phyloP scores from a whole-genome alignment of 1,140 invertebrate genomes.

The Charaxes varanes region DNA sequence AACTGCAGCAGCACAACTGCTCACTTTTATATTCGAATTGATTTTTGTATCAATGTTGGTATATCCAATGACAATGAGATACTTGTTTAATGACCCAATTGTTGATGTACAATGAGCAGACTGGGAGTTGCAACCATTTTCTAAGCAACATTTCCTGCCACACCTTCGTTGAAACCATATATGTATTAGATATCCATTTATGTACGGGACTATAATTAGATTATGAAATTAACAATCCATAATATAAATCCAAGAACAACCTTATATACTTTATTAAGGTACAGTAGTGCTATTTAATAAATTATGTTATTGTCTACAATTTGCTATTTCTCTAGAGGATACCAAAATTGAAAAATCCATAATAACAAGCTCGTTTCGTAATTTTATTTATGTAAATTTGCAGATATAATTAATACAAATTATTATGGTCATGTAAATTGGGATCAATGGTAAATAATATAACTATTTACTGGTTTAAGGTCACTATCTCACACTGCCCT shows the following conservation, averaged over 20 bases:
- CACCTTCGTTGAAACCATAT: constrained; percentile 23
- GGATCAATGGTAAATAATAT: constrained; percentile 68
- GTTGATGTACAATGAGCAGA: constrained; percentile 30
- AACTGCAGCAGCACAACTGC: constrained; percentile 2
- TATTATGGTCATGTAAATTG: constrained; percentile 70
- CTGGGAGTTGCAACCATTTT: constrained; percentile 20
- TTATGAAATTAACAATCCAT: constrained; percentile 13
- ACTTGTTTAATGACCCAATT: constrained; percentile 37
- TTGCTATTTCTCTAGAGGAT: constrained; percentile 1
- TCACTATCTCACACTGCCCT: constrained; percentile 47
- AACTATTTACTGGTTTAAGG: constrained; percentile 59
- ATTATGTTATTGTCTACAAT: constrained; percentile 5
- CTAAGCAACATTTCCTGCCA: constrained; percentile 39
- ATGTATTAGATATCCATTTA: constrained; percentile 10
- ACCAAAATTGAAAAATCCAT: constrained; percentile 41
- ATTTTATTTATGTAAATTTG: constrained; percentile 76
- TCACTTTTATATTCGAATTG: neutral
- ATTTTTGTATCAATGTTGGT: constrained; percentile 25
- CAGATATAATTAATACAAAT: constrained; percentile 76
- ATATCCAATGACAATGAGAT: constrained; percentile 32
- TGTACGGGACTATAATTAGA: constrained; percentile 15
- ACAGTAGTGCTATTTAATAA: neutral
- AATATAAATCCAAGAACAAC: constrained; percentile 1
- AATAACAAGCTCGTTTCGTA: constrained; percentile 68
- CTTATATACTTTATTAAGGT: neutral